Base-by-base conservation (phyloP, 2,888 invertebrate genomes). In the Chymomyza procnemis region DNA sequence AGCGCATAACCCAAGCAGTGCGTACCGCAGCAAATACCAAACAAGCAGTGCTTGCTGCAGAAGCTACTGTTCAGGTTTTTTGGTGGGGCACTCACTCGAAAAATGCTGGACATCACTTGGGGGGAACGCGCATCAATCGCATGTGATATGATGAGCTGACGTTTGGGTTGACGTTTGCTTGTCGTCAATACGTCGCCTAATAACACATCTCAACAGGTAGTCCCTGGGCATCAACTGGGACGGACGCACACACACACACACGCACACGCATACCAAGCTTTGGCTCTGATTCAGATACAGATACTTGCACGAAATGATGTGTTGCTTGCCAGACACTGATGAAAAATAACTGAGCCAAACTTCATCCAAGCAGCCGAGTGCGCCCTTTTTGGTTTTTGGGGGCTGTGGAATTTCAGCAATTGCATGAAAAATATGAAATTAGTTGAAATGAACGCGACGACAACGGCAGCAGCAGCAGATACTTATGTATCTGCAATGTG, bases 151-250 rank as follows among this genome's bases (percentile, higher is more conserved):
- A 85, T 76, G 83, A 85, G 85, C 85, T 84, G 89, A 88, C 79
- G 89, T 88, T 87, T 78, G 81, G 85, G 88, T 90, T 89, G 90
- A 90, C 90, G 90, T 87, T 87, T 88, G 86, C 87, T 87, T 90
- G 90, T 90, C 89, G 89, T 89, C 89, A 88, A 87, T 88, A 80
- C 89, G 87, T 88, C 90, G 89, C 88, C 88, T 90, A 90, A 90
- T 90, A 90, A 90, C 87, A 89, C 87, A 85, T 83, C 90, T 81
- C 90, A 89, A 88, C 90, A 90, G 89, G 88, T 89, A 89, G 87
- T 87, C 87, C 80, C 81, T 78, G 74, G 63, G 70, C 85, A 81
- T 85, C 84, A 85, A 80, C 62, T 55, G 60, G 66, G 55, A 55
- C 55, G 19, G 71, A 73, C 59, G 3, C 57, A 50, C 56, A 22